These are phyloP conservation scores for Allacma fusca DNA, from an alignment of 2,888 invertebrate genomes.

Conservation along the genomic window DNA sequence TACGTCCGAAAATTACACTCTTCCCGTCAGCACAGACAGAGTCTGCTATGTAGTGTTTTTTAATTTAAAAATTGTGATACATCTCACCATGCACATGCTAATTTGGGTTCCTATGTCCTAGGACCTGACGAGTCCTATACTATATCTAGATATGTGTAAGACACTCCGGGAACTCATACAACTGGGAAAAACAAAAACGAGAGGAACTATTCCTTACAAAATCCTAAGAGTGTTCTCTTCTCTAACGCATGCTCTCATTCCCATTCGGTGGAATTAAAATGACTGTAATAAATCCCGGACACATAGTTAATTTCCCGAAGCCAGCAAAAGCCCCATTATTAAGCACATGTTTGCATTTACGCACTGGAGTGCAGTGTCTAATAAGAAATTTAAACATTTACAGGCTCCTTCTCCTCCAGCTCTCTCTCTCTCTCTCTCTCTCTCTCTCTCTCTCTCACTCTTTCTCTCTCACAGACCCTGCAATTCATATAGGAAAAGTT, in stretches of 20 bases:
- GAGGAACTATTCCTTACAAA: too few relatives aligned
- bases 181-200: too few relatives aligned
- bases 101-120: too few relatives aligned
- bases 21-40: too few relatives aligned
- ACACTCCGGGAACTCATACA: too few relatives aligned
- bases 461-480: too few relatives aligned
- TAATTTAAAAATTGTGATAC: neutral
- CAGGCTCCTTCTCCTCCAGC: neutral
- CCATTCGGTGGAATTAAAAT: constrained; percentile 41
- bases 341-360: constrained; percentile 44
- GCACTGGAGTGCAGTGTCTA: constrained; percentile 28
- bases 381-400: constrained; percentile 41
- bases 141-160: too few relatives aligned
- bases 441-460: neutral
- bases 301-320: constrained; percentile 39
- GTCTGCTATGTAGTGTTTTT: neutral
- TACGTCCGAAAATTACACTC: too few relatives aligned
- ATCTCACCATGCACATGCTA: too few relatives aligned
- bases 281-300: constrained; percentile 39
- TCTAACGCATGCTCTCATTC: neutral
- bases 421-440: neutral
- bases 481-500: too few relatives aligned
- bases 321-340: constrained; percentile 40
- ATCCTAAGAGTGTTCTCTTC: too few relatives aligned
- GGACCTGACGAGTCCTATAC: too few relatives aligned